Conservation (phyloP, 2,113 vertebrate genomes). For the Antechinus stuartii region DNA sequence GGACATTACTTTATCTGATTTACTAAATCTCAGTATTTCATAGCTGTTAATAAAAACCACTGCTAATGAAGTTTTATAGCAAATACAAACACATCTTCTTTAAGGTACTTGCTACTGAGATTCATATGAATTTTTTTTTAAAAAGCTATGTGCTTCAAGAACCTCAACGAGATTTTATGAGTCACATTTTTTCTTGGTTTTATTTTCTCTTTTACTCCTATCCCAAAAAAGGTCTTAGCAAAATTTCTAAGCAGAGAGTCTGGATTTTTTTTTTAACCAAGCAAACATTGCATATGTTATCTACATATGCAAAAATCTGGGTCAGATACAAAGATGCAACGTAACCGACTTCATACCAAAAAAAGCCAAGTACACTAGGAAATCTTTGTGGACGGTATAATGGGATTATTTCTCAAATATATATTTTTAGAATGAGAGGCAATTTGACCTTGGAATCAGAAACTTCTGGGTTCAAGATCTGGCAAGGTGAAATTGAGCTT, state of each 20-base stretch:
- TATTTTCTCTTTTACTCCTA: conserved; percentile 56
- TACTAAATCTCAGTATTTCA: neutral
- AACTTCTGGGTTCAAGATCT: neutral
- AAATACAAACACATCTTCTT: too few relatives aligned
- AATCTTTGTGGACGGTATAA: neutral
- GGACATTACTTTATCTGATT: neutral
- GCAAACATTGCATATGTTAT: accelerated
- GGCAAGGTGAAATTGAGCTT: neutral
- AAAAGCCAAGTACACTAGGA: neutral
- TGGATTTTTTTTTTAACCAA: neutral
- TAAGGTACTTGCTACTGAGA: neutral
- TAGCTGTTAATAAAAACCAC: neutral
- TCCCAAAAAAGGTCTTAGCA: neutral
- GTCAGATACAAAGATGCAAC: neutral
- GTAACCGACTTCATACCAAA: neutral
- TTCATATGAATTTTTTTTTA: neutral
- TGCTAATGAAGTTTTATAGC: neutral
- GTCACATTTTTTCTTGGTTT: conserved; percentile 31
- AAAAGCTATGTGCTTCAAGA: conserved; percentile 23
- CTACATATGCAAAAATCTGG: neutral
- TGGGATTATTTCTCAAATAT: neutral
- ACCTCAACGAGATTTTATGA: conserved; percentile 12
- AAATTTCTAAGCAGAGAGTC: neutral
- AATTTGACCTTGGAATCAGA: neutral
- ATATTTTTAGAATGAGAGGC: neutral